Percentiles rank a stretch among this genome's conserved stretches.
phyloP scores from a whole-genome alignment of 2,113 vertebrate genomes.

The Clarias gariepinus region DNA sequence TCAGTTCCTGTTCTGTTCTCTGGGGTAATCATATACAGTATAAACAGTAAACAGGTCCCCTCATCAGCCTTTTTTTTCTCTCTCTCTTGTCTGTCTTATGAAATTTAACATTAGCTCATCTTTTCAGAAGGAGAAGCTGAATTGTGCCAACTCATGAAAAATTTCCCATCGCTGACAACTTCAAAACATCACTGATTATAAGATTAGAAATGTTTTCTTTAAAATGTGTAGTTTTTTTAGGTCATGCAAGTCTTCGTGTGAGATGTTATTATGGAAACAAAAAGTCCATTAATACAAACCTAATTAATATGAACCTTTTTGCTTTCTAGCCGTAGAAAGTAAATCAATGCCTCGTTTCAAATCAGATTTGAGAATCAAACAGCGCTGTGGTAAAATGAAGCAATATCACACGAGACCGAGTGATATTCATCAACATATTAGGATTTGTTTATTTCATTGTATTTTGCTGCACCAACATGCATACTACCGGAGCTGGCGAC shows the following conservation, averaged over 20 bases:
- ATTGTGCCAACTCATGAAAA: neutral
- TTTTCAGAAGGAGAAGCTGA: neutral
- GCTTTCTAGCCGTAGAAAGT: neutral
- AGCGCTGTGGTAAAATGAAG: neutral
- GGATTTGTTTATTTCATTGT: no score
- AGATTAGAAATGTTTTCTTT: no score
- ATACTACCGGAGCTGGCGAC: no score
- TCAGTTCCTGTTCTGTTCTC: neutral
- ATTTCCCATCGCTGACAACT: neutral
- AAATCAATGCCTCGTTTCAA: neutral
- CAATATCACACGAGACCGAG: no score
- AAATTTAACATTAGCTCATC: neutral
- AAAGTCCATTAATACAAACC: neutral
- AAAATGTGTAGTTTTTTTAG: no score
- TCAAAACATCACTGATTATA: neutral
- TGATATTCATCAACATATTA: no score
- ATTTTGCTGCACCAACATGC: no score
- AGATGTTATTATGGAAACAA: neutral
- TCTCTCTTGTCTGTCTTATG: no score
- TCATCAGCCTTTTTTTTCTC: neutral
- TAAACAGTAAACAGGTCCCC: neutral
- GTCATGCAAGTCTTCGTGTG: neutral
- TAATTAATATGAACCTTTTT: neutral
- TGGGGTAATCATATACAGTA: neutral
- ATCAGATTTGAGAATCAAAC: neutral